A percentile compares a stretch with the other conserved stretches of the same genome.
These are phyloP conservation scores for Sebastes paucispinis DNA, from an alignment of 2,797 vertebrate species.

Conservation along the genomic window DNA sequence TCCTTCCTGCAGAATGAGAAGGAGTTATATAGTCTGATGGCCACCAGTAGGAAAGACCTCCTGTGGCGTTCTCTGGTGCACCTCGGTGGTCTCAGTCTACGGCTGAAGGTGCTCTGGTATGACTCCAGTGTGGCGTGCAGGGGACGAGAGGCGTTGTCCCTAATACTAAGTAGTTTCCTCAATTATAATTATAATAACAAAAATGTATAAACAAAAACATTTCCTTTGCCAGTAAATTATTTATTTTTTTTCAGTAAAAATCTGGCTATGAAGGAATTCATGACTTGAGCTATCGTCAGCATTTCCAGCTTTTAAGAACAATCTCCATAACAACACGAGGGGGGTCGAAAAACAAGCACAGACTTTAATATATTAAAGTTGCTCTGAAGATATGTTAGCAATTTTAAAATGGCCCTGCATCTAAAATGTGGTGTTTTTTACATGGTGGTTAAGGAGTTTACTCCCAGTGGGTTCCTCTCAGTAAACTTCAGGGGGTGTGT, in stretches of 20 bases:
- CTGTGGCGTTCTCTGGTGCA: too few relatives aligned
- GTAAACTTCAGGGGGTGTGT: slow-evolving; percentile 59
- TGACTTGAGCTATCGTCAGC: background rate
- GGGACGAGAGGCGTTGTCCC: too few relatives aligned
- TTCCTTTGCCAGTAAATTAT: background rate
- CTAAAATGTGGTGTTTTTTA: slow-evolving; percentile 48
- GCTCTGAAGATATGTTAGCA: slow-evolving; percentile 10
- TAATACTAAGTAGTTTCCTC: too few relatives aligned
- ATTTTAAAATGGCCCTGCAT: slow-evolving; percentile 15
- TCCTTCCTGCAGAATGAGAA: too few relatives aligned
- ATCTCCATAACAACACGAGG: background rate
- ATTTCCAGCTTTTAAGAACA: background rate
- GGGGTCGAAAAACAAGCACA: background rate
- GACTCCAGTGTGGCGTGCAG: too few relatives aligned
- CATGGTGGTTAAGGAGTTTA: slow-evolving; percentile 32
- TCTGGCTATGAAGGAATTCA: background rate
- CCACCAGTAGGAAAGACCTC: too few relatives aligned
- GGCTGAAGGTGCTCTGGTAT: too few relatives aligned
- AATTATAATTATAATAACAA: background rate
- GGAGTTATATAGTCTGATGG: too few relatives aligned
- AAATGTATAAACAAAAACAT: background rate
- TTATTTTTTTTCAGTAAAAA: background rate
- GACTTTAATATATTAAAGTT: background rate
- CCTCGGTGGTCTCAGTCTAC: too few relatives aligned
- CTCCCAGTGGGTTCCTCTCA: slow-evolving; percentile 41